These are phyloP conservation scores for Heterodera filipjevi DNA, from an alignment of 2,888 invertebrate genomes.

Conservation along the genomic window DNA sequence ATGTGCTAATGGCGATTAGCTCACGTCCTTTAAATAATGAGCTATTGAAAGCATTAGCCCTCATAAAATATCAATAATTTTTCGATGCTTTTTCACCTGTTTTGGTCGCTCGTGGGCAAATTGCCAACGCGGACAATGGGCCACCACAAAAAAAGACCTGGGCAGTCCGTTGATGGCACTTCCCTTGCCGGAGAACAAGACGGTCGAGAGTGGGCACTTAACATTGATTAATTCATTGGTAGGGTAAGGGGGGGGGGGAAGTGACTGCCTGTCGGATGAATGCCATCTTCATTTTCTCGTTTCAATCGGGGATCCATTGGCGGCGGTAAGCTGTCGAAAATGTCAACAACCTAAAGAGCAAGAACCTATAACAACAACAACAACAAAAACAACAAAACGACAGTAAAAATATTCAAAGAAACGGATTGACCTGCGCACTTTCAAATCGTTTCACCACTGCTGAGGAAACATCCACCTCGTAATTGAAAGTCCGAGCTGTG, in stretches of 20 bases:
- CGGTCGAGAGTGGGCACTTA: background rate
- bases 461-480: slow-evolving; percentile 18
- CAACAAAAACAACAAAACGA: background rate
- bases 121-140: slow-evolving; percentile 39
- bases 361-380: background rate
- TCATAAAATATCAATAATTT: background rate
- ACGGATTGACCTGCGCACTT: slow-evolving; percentile 22
- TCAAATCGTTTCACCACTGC: slow-evolving; percentile 20
- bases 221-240: background rate
- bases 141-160: slow-evolving; percentile 39
- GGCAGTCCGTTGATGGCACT: background rate
- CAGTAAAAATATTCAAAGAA: background rate
- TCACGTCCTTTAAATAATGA: slow-evolving; percentile 28
- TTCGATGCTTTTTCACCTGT: slow-evolving; percentile 19
- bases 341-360: slow-evolving; percentile 16
- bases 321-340: slow-evolving; percentile 11
- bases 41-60: too few relatives aligned
- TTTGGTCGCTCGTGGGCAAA: slow-evolving; percentile 35
- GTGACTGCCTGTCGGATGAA: background rate
- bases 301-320: background rate
- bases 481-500: slow-evolving; percentile 6
- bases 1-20: slow-evolving; percentile 39
- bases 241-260: background rate
- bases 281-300: background rate
- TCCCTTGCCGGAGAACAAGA: slow-evolving; percentile 7